Evolutionary conservation across 2,113 vertebrate species (phyloP).

Genomic region (Rafetus swinhoei): DNA sequence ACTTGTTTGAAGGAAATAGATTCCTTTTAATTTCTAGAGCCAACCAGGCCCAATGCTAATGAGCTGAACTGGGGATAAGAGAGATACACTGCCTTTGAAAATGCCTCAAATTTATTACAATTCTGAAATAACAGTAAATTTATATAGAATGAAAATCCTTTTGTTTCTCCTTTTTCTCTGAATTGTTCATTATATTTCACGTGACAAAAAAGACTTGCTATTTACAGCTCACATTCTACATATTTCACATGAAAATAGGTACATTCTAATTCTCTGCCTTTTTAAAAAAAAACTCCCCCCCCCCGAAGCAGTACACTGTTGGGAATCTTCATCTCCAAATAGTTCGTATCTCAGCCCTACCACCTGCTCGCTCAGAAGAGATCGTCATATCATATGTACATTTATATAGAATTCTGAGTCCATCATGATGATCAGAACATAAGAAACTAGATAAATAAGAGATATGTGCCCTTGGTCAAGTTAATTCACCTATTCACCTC

Average conservation of each 20-base stretch:
- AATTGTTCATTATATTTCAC: background rate
- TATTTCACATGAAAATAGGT: accelerated
- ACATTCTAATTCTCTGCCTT: background rate
- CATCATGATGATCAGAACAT: background rate
- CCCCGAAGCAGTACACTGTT: background rate
- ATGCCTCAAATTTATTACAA: background rate
- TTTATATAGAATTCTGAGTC: background rate
- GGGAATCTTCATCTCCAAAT: background rate
- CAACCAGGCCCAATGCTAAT: conserved; percentile 2
- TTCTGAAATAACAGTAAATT: background rate
- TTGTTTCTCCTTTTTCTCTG: background rate
- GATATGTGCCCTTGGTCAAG: background rate
- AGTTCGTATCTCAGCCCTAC: background rate
- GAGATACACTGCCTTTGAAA: background rate
- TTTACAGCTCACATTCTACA: background rate
- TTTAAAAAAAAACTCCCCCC: background rate
- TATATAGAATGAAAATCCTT: background rate
- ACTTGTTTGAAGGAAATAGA: conserved; percentile 15
- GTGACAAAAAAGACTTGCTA: background rate
- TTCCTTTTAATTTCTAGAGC: conserved; percentile 26
- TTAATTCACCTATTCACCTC: background rate
- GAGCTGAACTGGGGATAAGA: background rate
- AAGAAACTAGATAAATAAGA: background rate
- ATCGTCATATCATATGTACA: background rate
- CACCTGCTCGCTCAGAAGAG: background rate